Conservation (phyloP, 2,797 vertebrate genomes). For the Syndactyla subalaris region DNA sequence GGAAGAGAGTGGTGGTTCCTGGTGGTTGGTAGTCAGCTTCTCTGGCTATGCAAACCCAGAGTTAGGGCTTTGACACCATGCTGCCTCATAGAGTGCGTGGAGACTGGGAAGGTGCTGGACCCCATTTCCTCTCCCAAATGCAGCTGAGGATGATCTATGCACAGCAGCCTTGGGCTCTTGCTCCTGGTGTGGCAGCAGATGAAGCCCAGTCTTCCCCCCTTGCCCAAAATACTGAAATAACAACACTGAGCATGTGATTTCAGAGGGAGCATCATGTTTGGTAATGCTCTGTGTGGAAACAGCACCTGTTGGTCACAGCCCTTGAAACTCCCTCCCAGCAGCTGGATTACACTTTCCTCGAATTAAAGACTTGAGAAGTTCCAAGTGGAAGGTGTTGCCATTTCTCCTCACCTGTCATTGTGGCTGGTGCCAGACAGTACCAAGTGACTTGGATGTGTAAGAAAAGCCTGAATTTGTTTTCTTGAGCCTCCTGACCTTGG, state of each 20-base stretch:
- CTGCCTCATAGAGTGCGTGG: rapidly evolving
- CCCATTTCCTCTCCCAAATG: background rate
- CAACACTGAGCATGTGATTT: background rate
- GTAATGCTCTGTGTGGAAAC: background rate
- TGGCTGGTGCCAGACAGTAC: background rate
- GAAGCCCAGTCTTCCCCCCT: background rate
- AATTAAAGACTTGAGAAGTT: conserved; percentile 29
- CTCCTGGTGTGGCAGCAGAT: background rate
- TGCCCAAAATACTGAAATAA: background rate
- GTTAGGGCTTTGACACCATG: background rate
- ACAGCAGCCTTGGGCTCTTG: background rate
- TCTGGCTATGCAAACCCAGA: background rate
- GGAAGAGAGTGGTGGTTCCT: background rate
- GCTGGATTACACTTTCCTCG: background rate
- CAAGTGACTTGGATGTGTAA: background rate
- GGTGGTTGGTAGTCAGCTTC: background rate
- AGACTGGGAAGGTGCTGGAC: background rate
- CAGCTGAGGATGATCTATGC: background rate
- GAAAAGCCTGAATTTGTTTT: conserved; percentile 15
- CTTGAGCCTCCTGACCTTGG: background rate
- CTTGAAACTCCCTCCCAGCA: background rate
- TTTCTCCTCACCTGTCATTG: background rate
- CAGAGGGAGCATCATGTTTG: background rate
- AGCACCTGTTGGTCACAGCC: background rate
- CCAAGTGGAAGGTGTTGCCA: background rate